Evolutionary conservation across 2,888 invertebrate species (phyloP), one percentile per base, ranked within the genome.

Genomic region (Trissoscelio sp.): DNA sequence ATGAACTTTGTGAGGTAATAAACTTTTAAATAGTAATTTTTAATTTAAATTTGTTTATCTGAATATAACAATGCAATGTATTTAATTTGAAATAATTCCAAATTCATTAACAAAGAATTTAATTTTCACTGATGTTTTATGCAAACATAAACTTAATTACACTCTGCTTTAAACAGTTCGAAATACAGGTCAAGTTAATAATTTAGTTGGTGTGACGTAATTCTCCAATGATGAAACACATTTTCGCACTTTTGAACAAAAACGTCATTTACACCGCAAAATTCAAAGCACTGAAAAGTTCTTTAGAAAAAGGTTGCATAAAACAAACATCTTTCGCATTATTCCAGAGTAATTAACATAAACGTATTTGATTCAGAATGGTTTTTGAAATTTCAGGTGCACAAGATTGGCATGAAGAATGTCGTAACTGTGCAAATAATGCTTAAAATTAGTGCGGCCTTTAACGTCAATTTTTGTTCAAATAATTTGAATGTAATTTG

Each of bases 351-450:
- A 34, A 37, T 57, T 57, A 57, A 57, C 37, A 57, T 57, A 57
- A 37, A 7, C 37, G 37, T 57, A n/a, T 55, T 42, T 39, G 39
- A 58, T 58, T 39, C 22, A 0, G 39, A 39, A 11, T 7, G 42
- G n/a, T 5, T 58, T 58, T 22, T 39, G 24, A 55, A 37, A 39
- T 42, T 58, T 42, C 58, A 58, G 39, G 37, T 57, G 37, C 57
- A 22, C 9, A 11, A 9, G 14, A 44, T 44, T 16, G 14, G 44
- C n/a, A 48, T 22, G 48, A 53, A 31, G 20, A 57, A 57, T 39
- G 57, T 57, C 6, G 24, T 14, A 53, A 53, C 7, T 57, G 18
- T 39, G 39, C 57, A 57, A 31, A 31, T 31, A 3, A 1, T 3
- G 31, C 6, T 31, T 31, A 3, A 1, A 3, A 3, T 31, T 31